A percentile compares a stretch with the other conserved stretches of the same genome.
phyloP scores from a whole-genome alignment of 1,140 invertebrate genomes.

The Drosophila sturtevanti region DNA sequence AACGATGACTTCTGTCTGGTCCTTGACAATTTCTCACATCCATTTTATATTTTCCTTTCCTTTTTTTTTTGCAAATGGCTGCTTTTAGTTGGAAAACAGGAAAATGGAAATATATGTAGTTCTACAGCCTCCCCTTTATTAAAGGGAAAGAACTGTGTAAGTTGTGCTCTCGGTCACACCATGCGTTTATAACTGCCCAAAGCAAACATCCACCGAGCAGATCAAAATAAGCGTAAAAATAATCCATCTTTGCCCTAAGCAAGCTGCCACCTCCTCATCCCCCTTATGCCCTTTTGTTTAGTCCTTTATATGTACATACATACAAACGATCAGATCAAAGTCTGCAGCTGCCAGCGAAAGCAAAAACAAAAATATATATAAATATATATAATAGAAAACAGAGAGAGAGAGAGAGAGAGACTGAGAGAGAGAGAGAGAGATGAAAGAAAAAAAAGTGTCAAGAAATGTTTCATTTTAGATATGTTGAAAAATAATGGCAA shows the following conservation, averaged over 20 bases:
- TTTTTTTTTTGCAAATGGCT: constrained; percentile 17
- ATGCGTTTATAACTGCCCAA: constrained; percentile 79
- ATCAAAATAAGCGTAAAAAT: constrained; percentile 79
- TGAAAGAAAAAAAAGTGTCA: constrained; percentile 67
- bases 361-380: too few species aligned
- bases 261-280: constrained; percentile 53
- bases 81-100: background rate
- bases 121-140: background rate
- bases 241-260: constrained; percentile 78
- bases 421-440: too few species aligned
- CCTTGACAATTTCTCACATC: background rate
- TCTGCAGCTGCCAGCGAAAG: constrained; percentile 45
- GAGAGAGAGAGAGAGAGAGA: too few species aligned
- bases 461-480: constrained; percentile 80
- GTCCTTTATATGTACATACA: too few species aligned
- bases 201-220: constrained; percentile 81
- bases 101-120: too few species aligned
- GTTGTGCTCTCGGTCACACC: constrained; percentile 65
- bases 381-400: background rate
- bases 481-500: constrained; percentile 77
- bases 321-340: constrained; percentile 12
- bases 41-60: too few species aligned
- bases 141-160: background rate
- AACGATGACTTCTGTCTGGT: too few species aligned
- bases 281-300: constrained; percentile 24